Base-by-base conservation (phyloP, 2,113 vertebrate species). In the Corapipo altera region DNA sequence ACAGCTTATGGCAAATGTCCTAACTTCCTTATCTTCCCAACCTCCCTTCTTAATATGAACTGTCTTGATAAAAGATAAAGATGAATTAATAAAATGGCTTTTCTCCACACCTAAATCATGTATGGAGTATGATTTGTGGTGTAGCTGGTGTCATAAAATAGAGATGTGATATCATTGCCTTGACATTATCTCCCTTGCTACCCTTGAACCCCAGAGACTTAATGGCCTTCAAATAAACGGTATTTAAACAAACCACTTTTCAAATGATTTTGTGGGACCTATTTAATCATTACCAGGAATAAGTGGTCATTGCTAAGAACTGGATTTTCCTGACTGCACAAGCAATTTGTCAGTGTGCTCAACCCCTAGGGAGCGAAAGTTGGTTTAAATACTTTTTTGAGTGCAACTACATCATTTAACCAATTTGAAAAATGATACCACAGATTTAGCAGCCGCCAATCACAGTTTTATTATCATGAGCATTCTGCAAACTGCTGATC, bases 231-330 rank as follows among this genome's bases (percentile, higher is more conserved):
- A 98, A 97, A 94, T 97, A 97, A 95, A 91, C 89, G 54, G 32
- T 97, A 96, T 96, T 97, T 97, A 97, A 98, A 97, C 97, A 98
- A 97, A 91, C 74, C 35, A 69, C 74, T 95, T 97, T 96, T 95
- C 95, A 97, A 96, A 95, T 59, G 67, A 95, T 96, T 77, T 72
- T 91, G 93, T 93, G 88, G 91, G 94, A 84, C 80, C 94, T 97
- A 96, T 97, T 97, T 98, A 97, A 98, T 97, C 97, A 97, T 95
- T 95, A 96, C 91, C 94, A 94, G 83, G 84, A 96, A 95, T 65
- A 93, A 94, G 70, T 73, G 73, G 74, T 76, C 78, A 61, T 54
- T 52, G 88, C 79, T 91, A 95, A 91, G 89, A 97, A 82, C 86
- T 94, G 65, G 88, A 77, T 88, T 96, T 96, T 97, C 95, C 69